Base-by-base conservation (phyloP, 1,140 invertebrate species). In the Teleopsis dalmanni region DNA sequence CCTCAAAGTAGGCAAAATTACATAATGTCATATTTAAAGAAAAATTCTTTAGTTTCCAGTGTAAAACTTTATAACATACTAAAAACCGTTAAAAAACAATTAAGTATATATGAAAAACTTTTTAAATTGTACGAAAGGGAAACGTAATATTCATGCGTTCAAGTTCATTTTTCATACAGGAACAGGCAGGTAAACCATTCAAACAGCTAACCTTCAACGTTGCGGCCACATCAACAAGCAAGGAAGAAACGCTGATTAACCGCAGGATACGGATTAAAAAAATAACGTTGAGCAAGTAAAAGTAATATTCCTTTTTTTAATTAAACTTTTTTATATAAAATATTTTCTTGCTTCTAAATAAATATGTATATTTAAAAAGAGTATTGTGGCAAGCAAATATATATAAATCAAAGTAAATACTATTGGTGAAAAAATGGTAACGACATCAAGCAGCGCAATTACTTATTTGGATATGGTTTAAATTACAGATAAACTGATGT, bases 91-190 rank as follows among this genome's bases (percentile, higher is more conserved):
- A 43, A 8, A 25, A 43, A 43, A 43, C 31, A 43, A 29, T 43
- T 43, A 31, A 43, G 41, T 43, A 43, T 43, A 43, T 43, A 43
- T 43, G 41, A 43, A 29, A 27, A 43, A 23, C 18, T 43, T 29
- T 29, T 42, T 22, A 26, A 42, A 26, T 26, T n/a, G 29, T 16
- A 42, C 43, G 40, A 31, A 49, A 44, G 43, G 26, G 49, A 46
- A 51, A 51, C 44, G 44, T 41, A 48, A 47, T 67, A 67, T 67
- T 67, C 64, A 67, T 67, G 64, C 64, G 64, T 67, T 67, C 61
- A 67, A 67, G 64, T 67, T 60, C 64, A 67, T 67, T 67, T 64
- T 67, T 51, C 42, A 67, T 59, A 57, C 64, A 66, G 64, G 64
- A 61, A 61, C 52, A n/a, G n/a, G n/a, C n/a, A n/a, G n/a, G n/a